Percentiles rank a stretch among this genome's conserved stretches.
phyloP scores from a whole-genome alignment of 2,113 vertebrate genomes.

The Lepus americanus region DNA sequence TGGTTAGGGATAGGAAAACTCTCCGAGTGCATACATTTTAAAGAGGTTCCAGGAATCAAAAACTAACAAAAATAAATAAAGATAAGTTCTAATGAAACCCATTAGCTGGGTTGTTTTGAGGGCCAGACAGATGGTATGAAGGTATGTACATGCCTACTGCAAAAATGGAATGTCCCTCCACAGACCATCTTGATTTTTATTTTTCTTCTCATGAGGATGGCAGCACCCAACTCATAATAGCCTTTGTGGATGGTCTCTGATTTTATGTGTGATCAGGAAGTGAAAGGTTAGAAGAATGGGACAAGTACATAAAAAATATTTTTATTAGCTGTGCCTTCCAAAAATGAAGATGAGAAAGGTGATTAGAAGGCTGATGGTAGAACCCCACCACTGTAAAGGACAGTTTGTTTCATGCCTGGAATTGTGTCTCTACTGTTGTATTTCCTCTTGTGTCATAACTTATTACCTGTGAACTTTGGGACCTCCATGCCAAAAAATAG shows the following conservation, averaged over 20 bases:
- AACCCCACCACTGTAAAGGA: not conserved
- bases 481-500: not conserved
- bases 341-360: slow-evolving; percentile 3
- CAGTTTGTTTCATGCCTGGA: slow-evolving; percentile 1
- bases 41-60: not conserved
- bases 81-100: not conserved
- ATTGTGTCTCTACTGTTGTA: not conserved
- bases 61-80: not conserved
- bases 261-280: not conserved
- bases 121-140: not conserved
- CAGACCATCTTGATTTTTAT: not conserved
- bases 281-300: not conserved
- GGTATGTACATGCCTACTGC: not conserved
- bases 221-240: not conserved
- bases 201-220: slow-evolving; percentile 16
- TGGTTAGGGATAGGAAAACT: not conserved
- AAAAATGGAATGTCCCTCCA: not conserved
- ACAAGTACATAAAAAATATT: not conserved
- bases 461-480: not conserved
- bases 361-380: not conserved
- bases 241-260: not conserved
- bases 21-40: not conserved
- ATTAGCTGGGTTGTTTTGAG: not conserved
- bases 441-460: not conserved
- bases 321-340: not conserved